A percentile compares a stretch with the other conserved stretches of the same genome.
These are phyloP conservation scores for Sceloporus undulatus DNA, from an alignment of 2,113 vertebrate species.

Conservation along the genomic window DNA sequence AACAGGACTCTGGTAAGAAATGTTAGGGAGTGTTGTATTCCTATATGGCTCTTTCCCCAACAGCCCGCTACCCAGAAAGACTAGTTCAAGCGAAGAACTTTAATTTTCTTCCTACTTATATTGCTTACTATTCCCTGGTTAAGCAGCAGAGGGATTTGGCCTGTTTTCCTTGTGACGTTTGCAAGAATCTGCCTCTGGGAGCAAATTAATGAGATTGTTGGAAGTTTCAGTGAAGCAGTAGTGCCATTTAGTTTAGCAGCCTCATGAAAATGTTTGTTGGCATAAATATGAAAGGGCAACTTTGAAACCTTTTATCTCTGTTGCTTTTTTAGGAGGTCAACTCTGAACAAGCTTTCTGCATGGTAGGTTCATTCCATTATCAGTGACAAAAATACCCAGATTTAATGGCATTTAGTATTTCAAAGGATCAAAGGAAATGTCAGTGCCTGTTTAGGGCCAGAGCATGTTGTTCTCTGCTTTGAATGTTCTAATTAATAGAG, in stretches of 20 bases:
- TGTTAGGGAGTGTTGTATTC: not conserved
- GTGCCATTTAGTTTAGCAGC: slow-evolving; percentile 59
- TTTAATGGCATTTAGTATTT: not conserved
- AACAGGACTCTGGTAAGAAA: not conserved
- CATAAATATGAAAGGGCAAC: slow-evolving; percentile 43
- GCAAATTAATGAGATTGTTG: slow-evolving; percentile 78
- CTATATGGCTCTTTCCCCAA: not conserved
- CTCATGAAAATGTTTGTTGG: slow-evolving; percentile 55
- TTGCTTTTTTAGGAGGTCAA: not conserved
- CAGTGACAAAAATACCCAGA: not conserved
- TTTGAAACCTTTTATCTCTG: slow-evolving; percentile 28
- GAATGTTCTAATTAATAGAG: not conserved
- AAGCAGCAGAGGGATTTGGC: slow-evolving; percentile 41
- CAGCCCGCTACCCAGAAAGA: slow-evolving; percentile 34
- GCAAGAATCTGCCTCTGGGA: slow-evolving; percentile 72
- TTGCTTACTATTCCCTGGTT: slow-evolving; percentile 53
- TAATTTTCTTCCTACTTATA: slow-evolving; percentile 37
- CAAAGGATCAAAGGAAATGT: not conserved
- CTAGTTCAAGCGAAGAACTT: slow-evolving; percentile 6
- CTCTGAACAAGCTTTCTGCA: not conserved
- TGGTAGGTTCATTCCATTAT: not conserved
- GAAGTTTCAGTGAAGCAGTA: slow-evolving; percentile 63
- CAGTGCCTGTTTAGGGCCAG: not conserved
- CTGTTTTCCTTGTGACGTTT: slow-evolving; percentile 64
- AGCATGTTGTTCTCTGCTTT: not conserved